Conservation (phyloP, 2,113 vertebrate species). For the Sialia sialis region DNA sequence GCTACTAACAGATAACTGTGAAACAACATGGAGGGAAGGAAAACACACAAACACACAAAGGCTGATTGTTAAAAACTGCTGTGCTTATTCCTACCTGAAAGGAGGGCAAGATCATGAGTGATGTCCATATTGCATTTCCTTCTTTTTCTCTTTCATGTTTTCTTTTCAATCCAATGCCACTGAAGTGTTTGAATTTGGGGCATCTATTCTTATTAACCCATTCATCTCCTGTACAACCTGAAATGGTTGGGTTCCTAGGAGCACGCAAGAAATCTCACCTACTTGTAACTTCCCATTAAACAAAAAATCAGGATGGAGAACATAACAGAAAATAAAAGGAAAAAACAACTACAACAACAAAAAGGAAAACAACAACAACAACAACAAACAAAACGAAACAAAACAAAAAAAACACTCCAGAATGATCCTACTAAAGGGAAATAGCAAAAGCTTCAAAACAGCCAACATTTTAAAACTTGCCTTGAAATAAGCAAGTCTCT, state of each 20-base stretch:
- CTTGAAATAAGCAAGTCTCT: not conserved
- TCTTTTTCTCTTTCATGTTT: not conserved
- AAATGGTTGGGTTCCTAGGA: not conserved
- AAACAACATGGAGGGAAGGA: constrained; percentile 48
- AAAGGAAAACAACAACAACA: too few species aligned
- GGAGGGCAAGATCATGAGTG: not conserved
- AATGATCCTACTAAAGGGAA: not conserved
- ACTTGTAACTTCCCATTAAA: not conserved
- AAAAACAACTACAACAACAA: too few species aligned
- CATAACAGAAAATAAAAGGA: not conserved
- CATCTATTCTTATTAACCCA: not conserved
- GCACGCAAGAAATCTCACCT: not conserved
- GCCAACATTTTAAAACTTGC: not conserved
- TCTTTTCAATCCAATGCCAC: not conserved
- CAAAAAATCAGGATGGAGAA: not conserved
- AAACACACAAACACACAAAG: constrained; percentile 14
- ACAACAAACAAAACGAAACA: too few species aligned
- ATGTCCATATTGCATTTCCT: not conserved
- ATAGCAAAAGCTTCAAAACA: not conserved
- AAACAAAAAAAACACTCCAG: too few species aligned
- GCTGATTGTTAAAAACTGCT: constrained; percentile 20
- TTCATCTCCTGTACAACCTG: not conserved
- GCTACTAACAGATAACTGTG: constrained; percentile 60
- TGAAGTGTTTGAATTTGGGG: not conserved
- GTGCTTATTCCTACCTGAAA: not conserved